These are phyloP conservation scores for Pristionchus pacificus DNA, from an alignment of 1,140 invertebrate species.

Conservation along the genomic window DNA sequence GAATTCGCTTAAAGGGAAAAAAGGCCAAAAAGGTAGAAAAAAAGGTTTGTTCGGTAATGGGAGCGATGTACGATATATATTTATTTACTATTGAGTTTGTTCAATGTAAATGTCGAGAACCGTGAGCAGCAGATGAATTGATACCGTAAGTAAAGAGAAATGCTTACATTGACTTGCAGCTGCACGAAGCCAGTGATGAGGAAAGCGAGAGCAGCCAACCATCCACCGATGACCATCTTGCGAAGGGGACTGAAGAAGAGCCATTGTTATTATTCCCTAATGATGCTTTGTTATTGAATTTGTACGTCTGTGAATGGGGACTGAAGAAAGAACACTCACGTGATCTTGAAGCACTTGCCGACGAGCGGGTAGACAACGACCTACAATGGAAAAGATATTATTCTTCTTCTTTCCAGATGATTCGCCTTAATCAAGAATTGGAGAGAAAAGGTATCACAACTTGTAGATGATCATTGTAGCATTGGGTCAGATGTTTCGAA, in stretches of 20 bases:
- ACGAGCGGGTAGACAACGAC: slow-evolving; percentile 42
- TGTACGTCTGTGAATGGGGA: not conserved
- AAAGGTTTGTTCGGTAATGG: too few species aligned
- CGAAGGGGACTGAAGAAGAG: slow-evolving; percentile 66
- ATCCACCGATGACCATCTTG: slow-evolving; percentile 74
- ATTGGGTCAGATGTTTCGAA: not conserved
- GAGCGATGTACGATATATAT: too few species aligned
- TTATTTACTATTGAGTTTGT: too few species aligned
- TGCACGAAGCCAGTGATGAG: slow-evolving; percentile 80
- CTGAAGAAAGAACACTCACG: slow-evolving; percentile 29
- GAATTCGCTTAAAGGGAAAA: too few species aligned
- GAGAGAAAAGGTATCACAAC: too few species aligned
- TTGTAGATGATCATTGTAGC: too few species aligned
- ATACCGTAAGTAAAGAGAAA: too few species aligned
- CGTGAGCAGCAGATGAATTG: slow-evolving; percentile 1
- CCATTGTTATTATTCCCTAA: not conserved
- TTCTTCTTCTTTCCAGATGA: too few species aligned
- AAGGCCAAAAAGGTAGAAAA: too few species aligned
- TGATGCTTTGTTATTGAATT: slow-evolving; percentile 16
- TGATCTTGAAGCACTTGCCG: slow-evolving; percentile 37
- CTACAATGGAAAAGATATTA: slow-evolving; percentile 30
- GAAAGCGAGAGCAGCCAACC: slow-evolving; percentile 78
- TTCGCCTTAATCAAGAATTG: too few species aligned
- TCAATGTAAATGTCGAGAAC: too few species aligned
- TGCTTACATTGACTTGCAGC: slow-evolving; percentile 69